phyloP scores from a whole-genome alignment of 2,888 invertebrate genomes.

The Scaeva pyrastri region DNA sequence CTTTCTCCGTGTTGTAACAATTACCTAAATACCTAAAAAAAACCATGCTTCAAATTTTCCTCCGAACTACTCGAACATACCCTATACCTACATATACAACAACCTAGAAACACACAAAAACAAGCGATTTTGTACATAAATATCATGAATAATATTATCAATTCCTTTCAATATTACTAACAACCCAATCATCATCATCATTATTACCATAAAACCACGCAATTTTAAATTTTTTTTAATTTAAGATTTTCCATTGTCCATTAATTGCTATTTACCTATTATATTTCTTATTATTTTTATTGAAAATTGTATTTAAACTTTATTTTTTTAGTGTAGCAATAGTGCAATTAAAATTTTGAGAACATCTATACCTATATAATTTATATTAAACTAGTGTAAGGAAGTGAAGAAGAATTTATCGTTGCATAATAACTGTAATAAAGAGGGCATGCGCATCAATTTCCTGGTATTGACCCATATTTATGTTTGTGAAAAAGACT shows the following conservation, averaged over 20 bases:
- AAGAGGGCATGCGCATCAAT: slow-evolving; percentile 74
- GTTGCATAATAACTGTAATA: slow-evolving; percentile 74
- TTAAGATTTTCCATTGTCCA: slow-evolving; percentile 26
- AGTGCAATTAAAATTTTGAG: slow-evolving; percentile 16
- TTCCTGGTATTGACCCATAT: slow-evolving; percentile 74
- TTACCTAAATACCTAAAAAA: not conserved
- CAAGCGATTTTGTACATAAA: slow-evolving; percentile 55
- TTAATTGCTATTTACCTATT: slow-evolving; percentile 34
- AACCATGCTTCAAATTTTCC: slow-evolving; percentile 10
- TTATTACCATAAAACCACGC: slow-evolving; percentile 25
- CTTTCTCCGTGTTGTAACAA: slow-evolving; percentile 1
- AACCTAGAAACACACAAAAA: slow-evolving; percentile 35
- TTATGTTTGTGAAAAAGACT: slow-evolving; percentile 67
- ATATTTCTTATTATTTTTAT: not conserved
- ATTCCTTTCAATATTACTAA: slow-evolving; percentile 17
- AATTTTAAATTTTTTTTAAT: not conserved
- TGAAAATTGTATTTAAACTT: slow-evolving; percentile 3
- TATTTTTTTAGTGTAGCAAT: slow-evolving; percentile 2
- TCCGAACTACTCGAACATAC: not conserved
- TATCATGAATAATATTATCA: slow-evolving; percentile 8
- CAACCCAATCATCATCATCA: slow-evolving; percentile 37
- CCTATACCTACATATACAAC: slow-evolving; percentile 7
- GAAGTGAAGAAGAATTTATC: slow-evolving; percentile 59
- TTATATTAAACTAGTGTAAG: slow-evolving; percentile 42
- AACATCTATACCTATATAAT: not conserved